A percentile compares a stretch with the other conserved stretches of the same genome.
phyloP scores from a whole-genome alignment of 2,113 vertebrate genomes.

The Xenopus borealis region DNA sequence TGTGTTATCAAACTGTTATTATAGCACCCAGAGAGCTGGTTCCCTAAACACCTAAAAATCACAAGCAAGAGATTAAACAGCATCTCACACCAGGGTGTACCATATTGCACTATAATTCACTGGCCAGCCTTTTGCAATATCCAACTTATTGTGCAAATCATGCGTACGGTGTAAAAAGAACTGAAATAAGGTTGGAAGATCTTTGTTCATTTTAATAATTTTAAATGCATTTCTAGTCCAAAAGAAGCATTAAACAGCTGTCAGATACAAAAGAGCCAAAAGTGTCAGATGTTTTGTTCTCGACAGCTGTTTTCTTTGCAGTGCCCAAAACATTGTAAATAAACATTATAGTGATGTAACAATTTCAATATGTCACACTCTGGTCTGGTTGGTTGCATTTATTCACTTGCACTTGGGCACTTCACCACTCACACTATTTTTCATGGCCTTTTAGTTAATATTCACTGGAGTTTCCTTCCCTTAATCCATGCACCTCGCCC shows the following conservation, averaged over 20 bases:
- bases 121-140: not conserved
- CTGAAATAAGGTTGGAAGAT: constrained; percentile 4
- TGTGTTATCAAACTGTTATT: constrained; percentile 13
- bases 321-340: not conserved
- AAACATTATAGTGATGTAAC: not conserved
- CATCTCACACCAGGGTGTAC: constrained; percentile 17
- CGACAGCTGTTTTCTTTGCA: constrained; percentile 15
- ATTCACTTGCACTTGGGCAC: constrained; percentile 13
- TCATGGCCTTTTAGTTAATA: not conserved
- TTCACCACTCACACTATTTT: not conserved
- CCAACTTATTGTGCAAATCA: constrained; percentile 7
- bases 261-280: constrained; percentile 17
- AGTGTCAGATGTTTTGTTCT: constrained; percentile 29
- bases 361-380: not conserved
- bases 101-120: constrained; percentile 16
- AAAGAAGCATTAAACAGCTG: constrained; percentile 4
- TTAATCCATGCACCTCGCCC: constrained; percentile 6
- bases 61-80: not conserved
- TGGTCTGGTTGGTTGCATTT: constrained; percentile 6
- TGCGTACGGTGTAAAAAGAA: not conserved
- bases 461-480: constrained; percentile 26
- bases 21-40: constrained; percentile 7
- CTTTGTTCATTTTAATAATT: constrained; percentile 19
- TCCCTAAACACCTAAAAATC: not conserved
- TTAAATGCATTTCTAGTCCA: not conserved